Conservation (phyloP, 37 sponge, comb jelly and placozoan species). For the Mnemiopsis leidyi region DNA sequence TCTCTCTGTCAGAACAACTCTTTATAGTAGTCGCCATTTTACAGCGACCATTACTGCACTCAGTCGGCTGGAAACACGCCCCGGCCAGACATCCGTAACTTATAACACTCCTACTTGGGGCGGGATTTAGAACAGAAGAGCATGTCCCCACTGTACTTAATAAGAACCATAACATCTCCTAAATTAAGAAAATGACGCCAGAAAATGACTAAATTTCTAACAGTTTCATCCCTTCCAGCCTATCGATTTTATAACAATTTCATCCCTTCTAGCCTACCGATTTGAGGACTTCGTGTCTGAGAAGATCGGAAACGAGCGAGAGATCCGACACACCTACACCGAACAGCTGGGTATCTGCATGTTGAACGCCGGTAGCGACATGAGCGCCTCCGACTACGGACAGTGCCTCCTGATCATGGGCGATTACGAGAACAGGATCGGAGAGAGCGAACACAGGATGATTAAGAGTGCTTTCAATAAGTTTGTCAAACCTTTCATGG, state of each 20-base stretch:
- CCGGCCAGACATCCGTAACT: background rate
- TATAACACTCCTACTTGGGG: background rate
- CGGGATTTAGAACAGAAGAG: too few species aligned
- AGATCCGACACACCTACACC: conserved; percentile 43
- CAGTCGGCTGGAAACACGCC: background rate
- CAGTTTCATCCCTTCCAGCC: background rate
- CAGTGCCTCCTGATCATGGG: conserved; percentile 27
- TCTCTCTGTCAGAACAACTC: background rate
- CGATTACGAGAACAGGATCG: conserved; percentile 28
- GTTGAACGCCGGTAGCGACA: conserved; percentile 20
- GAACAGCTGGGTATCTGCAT: conserved; percentile 38
- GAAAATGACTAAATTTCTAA: too few species aligned
- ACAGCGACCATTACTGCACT: background rate
- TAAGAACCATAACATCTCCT: too few species aligned
- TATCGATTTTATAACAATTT: too few species aligned
- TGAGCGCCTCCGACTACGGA: conserved; percentile 17
- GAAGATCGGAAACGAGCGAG: conserved; percentile 34
- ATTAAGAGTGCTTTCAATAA: background rate
- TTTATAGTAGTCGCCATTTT: background rate
- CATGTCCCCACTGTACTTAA: too few species aligned
- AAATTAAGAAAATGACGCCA: too few species aligned
- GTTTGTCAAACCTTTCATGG: conserved; percentile 37
- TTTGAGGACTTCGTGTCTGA: conserved; percentile 33
- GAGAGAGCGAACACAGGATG: conserved; percentile 22
- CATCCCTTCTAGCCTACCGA: conserved; percentile 5